Percentiles rank a stretch among this genome's conserved stretches.
Conservation (phyloP, 1,140 invertebrate species). For the Drosophila elegans region DNA sequence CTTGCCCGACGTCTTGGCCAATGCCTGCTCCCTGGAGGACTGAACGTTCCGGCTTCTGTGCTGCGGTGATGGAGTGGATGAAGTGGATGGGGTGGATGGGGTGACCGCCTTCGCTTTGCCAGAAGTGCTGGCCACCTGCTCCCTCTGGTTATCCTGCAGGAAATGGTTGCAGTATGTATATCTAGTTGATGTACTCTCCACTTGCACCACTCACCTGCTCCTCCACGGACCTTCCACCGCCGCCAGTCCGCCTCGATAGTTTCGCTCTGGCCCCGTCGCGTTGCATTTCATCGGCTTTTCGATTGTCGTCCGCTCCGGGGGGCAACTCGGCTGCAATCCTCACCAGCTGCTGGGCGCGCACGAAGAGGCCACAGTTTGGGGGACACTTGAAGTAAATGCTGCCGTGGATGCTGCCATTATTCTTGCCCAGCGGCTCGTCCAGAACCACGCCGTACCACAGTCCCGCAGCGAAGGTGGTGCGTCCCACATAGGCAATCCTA, state of each 20-base stretch:
- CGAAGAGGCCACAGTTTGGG: conserved; percentile 94
- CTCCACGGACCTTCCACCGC: conserved; percentile 37
- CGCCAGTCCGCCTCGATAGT: conserved; percentile 26
- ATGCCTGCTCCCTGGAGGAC: conserved; percentile 1
- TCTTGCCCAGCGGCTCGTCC: conserved; percentile 95
- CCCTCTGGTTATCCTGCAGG: conserved; percentile 35
- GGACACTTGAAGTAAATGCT: conserved; percentile 94
- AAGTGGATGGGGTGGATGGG: background rate
- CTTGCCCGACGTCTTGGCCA: conserved; percentile 40
- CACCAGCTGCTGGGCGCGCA: conserved; percentile 90
- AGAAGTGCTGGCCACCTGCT: conserved; percentile 31
- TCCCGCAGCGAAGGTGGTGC: conserved; percentile 92
- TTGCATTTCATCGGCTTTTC: conserved; percentile 51
- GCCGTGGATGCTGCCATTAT: conserved; percentile 95
- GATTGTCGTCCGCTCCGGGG: conserved; percentile 26
- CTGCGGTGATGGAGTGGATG: conserved; percentile 19
- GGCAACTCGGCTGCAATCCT: conserved; percentile 87
- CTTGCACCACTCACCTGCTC: conserved; percentile 52
- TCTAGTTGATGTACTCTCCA: background rate
- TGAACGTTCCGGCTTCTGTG: conserved; percentile 10
- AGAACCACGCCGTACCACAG: conserved; percentile 96
- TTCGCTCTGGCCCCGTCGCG: conserved; percentile 41
- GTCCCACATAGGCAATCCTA: conserved; percentile 92
- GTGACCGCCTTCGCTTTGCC: conserved; percentile 18
- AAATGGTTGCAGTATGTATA: background rate